Percentiles rank a stretch among this genome's conserved stretches.
phyloP scores from a whole-genome alignment of 1,140 invertebrate genomes.

The Thaumatotibia leucotreta region DNA sequence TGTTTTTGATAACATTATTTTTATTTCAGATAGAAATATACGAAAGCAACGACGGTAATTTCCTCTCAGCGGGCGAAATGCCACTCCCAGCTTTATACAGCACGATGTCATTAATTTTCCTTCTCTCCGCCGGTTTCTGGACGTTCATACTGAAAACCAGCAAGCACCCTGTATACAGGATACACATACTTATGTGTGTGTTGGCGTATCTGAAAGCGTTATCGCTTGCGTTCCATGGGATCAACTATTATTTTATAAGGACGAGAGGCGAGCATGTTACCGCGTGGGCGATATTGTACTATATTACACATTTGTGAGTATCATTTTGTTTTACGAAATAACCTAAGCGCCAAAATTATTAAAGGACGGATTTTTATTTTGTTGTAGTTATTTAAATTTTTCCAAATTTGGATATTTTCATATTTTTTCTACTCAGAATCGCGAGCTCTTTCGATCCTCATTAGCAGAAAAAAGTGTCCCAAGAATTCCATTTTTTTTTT shows the following conservation, averaged over 20 bases:
- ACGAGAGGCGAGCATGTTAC: slow-evolving; percentile 95
- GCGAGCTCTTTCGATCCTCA: too few species aligned
- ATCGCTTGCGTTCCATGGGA: slow-evolving; percentile 95
- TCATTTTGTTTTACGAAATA: too few species aligned
- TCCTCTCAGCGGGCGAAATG: slow-evolving; percentile 98
- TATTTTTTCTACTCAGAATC: too few species aligned
- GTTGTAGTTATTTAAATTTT: too few species aligned
- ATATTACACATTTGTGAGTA: slow-evolving; percentile 94
- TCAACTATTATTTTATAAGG: slow-evolving; percentile 98
- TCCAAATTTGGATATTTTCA: too few species aligned
- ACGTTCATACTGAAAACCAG: slow-evolving; percentile 91
- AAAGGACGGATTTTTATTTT: too few species aligned
- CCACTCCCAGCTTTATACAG: slow-evolving; percentile 95
- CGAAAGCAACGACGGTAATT: slow-evolving; percentile 92
- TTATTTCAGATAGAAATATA: slow-evolving; percentile 86
- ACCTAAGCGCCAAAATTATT: too few species aligned
- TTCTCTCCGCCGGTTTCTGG: slow-evolving; percentile 94
- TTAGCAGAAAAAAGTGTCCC: too few species aligned
- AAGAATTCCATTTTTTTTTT: too few species aligned
- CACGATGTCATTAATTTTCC: slow-evolving; percentile 93
- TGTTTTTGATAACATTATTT: slow-evolving; percentile 8
- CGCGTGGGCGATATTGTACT: slow-evolving; percentile 98
- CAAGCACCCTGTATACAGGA: slow-evolving; percentile 93
- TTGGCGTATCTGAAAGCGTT: slow-evolving; percentile 95
- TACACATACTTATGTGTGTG: slow-evolving; percentile 98